Conservation (phyloP, 2,113 vertebrate genomes). For the Agapornis roseicollis region DNA sequence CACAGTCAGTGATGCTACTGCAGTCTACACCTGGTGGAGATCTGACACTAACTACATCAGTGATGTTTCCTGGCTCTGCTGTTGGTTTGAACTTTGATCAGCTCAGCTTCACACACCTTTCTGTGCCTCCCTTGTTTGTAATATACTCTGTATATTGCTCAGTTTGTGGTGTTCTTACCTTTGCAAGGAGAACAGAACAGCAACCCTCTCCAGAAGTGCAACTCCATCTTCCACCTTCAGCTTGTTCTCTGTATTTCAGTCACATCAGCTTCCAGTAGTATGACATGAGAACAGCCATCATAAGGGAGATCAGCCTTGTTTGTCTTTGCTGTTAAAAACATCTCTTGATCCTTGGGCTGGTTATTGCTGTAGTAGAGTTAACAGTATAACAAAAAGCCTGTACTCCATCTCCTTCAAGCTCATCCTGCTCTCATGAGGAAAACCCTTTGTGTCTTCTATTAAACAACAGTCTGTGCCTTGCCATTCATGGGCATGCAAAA, state of each 20-base stretch:
- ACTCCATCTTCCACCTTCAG: background rate
- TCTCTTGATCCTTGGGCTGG: background rate
- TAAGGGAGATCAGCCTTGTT: background rate
- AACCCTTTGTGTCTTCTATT: background rate
- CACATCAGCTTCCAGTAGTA: background rate
- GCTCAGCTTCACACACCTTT: background rate
- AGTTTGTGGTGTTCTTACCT: background rate
- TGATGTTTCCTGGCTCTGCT: background rate
- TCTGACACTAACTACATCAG: background rate
- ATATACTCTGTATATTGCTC: background rate
- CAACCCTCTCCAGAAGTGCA: background rate
- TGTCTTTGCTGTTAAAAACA: background rate
- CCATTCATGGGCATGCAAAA: background rate
- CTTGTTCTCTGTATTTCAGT: background rate
- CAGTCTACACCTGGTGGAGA: background rate
- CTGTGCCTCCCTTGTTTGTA: background rate
- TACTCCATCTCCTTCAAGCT: background rate
- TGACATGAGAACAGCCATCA: background rate
- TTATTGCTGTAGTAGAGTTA: background rate
- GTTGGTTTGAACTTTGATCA: background rate
- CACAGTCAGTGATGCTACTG: background rate
- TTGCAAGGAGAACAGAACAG: background rate
- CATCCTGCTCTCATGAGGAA: background rate
- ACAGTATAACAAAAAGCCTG: background rate
- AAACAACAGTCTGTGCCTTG: background rate